Percentiles rank a stretch among this genome's conserved stretches.
Evolutionary conservation across 2,797 vertebrate species (phyloP).

Genomic region (Aplochiton taeniatus): DNA sequence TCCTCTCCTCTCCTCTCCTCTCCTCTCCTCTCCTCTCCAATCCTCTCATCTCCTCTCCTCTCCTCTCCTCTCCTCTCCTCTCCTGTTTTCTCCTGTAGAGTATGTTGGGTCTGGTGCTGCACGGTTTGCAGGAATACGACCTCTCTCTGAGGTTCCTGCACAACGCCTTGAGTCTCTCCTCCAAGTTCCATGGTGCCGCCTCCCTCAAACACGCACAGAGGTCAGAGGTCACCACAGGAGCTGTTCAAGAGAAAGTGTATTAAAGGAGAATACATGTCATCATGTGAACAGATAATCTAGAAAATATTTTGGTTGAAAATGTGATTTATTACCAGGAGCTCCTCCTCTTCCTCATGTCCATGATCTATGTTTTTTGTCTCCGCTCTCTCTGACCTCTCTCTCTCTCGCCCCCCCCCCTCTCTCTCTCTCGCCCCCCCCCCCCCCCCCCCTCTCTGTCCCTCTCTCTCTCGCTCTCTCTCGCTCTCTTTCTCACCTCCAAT

Average conservation of each 20-base stretch:
- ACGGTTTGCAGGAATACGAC: slow-evolving; percentile 89
- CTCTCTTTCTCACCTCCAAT: slow-evolving; percentile 11
- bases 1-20: too few relatives aligned
- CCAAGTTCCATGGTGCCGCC: slow-evolving; percentile 84
- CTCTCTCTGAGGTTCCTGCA: slow-evolving; percentile 89
- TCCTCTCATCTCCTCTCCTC: too few relatives aligned
- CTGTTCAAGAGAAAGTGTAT: too few relatives aligned
- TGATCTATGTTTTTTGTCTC: slow-evolving; percentile 9
- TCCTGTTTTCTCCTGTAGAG: slow-evolving; percentile 72
- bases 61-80: slow-evolving; percentile 21
- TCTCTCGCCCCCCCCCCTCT: not conserved
- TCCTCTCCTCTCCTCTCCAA: too few relatives aligned
- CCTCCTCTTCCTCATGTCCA: too few relatives aligned
- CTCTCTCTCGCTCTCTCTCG: not conserved
- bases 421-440: not conserved
- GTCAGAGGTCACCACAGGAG: too few relatives aligned
- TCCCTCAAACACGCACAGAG: slow-evolving; percentile 89
- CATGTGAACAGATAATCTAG: too few relatives aligned
- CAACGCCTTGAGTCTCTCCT: slow-evolving; percentile 82
- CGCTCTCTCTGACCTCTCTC: not conserved
- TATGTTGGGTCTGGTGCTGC: slow-evolving; percentile 89
- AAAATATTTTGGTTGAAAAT: too few relatives aligned
- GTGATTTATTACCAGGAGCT: too few relatives aligned
- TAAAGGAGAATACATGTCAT: too few relatives aligned
- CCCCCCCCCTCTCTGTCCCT: not conserved